Evolutionary conservation across 2,113 vertebrate genomes (phyloP).

Genomic region (Nyctereutes procyonoides): DNA sequence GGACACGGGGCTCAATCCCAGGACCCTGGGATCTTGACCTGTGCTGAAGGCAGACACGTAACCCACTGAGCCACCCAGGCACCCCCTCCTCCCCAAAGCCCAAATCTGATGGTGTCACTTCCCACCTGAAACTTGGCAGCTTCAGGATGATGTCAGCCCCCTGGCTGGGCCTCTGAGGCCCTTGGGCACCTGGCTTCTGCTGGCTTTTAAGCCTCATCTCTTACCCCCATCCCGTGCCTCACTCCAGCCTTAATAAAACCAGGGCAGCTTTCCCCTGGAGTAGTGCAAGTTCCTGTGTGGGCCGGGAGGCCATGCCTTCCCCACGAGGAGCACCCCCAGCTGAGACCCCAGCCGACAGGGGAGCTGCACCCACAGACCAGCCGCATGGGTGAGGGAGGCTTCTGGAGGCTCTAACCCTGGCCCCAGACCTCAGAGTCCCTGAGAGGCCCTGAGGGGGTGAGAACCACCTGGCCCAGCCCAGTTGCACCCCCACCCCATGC

Average conservation of each 20-base stretch:
- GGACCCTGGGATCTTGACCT: background rate
- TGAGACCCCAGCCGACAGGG: background rate
- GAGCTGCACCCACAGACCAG: background rate
- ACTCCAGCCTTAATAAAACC: background rate
- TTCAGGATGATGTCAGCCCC: background rate
- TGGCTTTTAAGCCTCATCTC: background rate
- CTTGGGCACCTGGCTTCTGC: background rate
- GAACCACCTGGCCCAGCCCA: background rate
- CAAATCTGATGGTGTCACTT: background rate
- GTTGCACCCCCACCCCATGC: background rate
- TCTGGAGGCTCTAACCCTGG: background rate
- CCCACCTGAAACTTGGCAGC: no score
- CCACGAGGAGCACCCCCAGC: background rate
- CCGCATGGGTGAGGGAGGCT: no score
- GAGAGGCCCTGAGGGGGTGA: background rate
- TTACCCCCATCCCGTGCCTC: background rate
- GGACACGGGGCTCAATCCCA: background rate
- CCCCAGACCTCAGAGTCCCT: background rate
- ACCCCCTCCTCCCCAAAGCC: background rate
- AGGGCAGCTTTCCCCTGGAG: no score
- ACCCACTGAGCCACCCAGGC: background rate
- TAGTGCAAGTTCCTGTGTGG: background rate
- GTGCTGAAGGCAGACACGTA: background rate
- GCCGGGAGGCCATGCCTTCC: background rate
- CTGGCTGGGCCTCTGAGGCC: background rate